phyloP scores from a whole-genome alignment of 2,113 vertebrate genomes.

The Erinaceus europaeus region DNA sequence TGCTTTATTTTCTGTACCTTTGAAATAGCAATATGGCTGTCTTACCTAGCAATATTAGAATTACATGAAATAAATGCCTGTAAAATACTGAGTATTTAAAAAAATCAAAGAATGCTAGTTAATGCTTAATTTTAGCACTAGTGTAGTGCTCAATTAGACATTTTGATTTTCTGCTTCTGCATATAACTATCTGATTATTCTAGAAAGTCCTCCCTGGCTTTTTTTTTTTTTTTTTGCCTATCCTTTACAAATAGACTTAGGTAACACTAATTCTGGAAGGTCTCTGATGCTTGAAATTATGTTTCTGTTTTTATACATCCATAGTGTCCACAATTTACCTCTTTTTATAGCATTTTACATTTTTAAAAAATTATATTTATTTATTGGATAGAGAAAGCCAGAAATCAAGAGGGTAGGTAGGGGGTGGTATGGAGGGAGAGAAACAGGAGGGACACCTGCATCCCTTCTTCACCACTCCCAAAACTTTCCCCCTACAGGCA shows the following conservation, averaged over 20 bases:
- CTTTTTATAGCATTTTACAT: conserved; percentile 12
- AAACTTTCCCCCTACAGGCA: too few relatives aligned
- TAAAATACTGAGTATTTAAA: conserved; percentile 10
- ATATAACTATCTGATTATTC: background rate
- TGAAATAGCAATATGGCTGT: conserved; percentile 20
- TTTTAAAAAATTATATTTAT: too few relatives aligned
- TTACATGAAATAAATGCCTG: conserved; percentile 15
- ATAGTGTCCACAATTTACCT: background rate
- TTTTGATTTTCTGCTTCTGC: background rate
- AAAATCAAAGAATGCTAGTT: too few relatives aligned
- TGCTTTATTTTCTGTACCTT: background rate
- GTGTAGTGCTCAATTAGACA: background rate
- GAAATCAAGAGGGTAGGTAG: too few relatives aligned
- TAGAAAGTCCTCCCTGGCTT: background rate
- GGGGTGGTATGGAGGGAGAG: too few relatives aligned
- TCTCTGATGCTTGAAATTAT: conserved; percentile 33
- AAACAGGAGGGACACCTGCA: too few relatives aligned
- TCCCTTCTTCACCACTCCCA: too few relatives aligned
- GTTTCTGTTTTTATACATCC: background rate
- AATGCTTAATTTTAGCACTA: too few relatives aligned
- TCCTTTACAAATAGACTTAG: background rate
- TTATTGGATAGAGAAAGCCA: too few relatives aligned
- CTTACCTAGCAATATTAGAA: background rate
- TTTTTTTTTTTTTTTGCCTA: background rate
- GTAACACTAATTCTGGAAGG: background rate